Conservation (phyloP, 2,113 vertebrate species). For the Mobula birostris region DNA sequence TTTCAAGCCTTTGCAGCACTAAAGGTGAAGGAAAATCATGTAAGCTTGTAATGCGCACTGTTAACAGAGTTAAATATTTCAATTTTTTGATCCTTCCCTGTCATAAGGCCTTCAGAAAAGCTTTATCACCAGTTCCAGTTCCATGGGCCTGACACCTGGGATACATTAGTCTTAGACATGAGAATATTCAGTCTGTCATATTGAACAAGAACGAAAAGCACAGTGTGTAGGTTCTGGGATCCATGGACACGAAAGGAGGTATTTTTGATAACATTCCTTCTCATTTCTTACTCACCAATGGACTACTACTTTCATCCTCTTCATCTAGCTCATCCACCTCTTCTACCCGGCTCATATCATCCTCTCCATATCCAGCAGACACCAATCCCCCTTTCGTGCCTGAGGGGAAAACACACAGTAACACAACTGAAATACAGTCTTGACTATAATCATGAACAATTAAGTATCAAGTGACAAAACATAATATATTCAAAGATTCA, state of each 20-base stretch:
- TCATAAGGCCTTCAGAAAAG: not conserved
- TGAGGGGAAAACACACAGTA: slow-evolving; percentile 40
- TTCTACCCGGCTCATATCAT: slow-evolving; percentile 68
- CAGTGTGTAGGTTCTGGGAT: not conserved
- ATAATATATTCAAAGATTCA: too few relatives aligned
- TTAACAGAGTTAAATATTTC: not conserved
- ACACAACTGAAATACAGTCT: not conserved
- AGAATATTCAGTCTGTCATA: not conserved
- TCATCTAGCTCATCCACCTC: slow-evolving; percentile 63
- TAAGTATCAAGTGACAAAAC: too few relatives aligned
- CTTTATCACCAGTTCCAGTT: not conserved
- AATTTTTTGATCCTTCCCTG: not conserved
- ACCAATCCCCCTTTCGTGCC: slow-evolving; percentile 72
- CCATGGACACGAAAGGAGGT: too few relatives aligned
- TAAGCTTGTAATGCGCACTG: not conserved
- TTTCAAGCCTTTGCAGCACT: not conserved
- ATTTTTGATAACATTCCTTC: not conserved
- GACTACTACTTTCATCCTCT: slow-evolving; percentile 79
- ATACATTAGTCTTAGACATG: not conserved
- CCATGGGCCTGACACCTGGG: not conserved
- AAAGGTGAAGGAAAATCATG: not conserved
- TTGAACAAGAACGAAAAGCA: not conserved
- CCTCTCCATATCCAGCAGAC: slow-evolving; percentile 74
- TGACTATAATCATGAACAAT: not conserved
- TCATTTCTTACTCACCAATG: slow-evolving; percentile 67